Base-by-base conservation (phyloP, 1,140 invertebrate species). In the Pteromalus puparum region DNA sequence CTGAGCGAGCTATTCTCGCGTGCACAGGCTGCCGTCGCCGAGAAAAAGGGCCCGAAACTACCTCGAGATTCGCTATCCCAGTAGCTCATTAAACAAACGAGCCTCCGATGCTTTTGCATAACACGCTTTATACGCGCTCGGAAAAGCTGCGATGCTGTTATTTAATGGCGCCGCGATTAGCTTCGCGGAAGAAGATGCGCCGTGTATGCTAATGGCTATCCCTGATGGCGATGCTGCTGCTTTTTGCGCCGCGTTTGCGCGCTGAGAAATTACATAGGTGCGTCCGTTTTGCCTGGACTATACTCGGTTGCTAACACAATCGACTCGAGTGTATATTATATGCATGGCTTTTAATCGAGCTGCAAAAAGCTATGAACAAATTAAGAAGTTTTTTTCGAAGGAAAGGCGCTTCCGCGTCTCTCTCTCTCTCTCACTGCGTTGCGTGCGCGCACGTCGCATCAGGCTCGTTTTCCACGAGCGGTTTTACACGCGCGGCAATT, bases 381-480 rank as follows among this genome's bases (percentile, higher is more conserved):
- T 75, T 74, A 75, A 28, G 65, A 75, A 82, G 72, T 21, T 28
- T 72, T 82, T 26, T n/a, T 30, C 7, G 7, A 24, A 13, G 72
- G 74, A 65, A 82, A 73, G 74, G 72, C 18, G 15, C 70, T 82
- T 82, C 81, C 81, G 70, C 72, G 81, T 82, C 70, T 46, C 42
- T 7, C 34, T 18, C 38, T 82, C 70, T 46, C 42, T 7, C 34
- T 18, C 38, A n/a, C 13, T 70, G 30, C 28, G 9, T 75, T 85
- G 87, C 89, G 89, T 91, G 90, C 89, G 89, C 90, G 87, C 91
- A 89, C 90, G 88, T 91, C 90, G 90, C 90, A 91, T 92, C 92
- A 92, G 88, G 89, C 89, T 92, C 89, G 92, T 92, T 92, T 93
- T 92, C 91, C 92, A 92, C 91, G 91, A 89, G 89, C 89, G 88